Evolutionary conservation across 2,113 vertebrate genomes (phyloP), one percentile per base, ranked within the genome.

Genomic region (Strigops habroptila): DNA sequence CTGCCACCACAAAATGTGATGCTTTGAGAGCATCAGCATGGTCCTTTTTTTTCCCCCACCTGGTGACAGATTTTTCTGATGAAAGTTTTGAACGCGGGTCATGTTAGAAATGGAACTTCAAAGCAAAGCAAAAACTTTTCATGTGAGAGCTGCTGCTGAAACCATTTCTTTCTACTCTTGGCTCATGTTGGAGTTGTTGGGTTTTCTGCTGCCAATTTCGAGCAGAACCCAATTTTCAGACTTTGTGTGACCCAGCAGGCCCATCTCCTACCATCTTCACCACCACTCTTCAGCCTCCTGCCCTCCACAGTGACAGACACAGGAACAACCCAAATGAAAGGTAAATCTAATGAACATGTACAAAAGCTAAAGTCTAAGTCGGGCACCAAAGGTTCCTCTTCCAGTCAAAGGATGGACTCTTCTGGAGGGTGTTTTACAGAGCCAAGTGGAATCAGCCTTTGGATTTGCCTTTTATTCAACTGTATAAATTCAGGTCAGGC

Each of bases 1-100:
- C 67, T 12, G 5, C 24, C 1, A 3, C 10, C 4, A 10, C 3
- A 37, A 59, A 77, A 22, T 2, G 31, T 3, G 39, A 49, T 0
- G 10, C 68, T 65, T 17, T 14, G 33, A 68, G 48, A 71, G 39
- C 59, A 65, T 10, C 63, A n/a, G 67, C 49, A 43, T 0, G 0
- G 37, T 14, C 41, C 33, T 23, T 25, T 30, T 30, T 22, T 4
- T 6, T 14, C 80, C 52, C 14, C 10, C 27, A 71, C 12, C 48
- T 13, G 12, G 22, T 0, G 4, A 62, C 15, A 28, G 53, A 23
- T 52, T 76, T 82, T 74, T 39, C 76, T 51, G 49, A n/a, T 3
- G 4, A 62, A 1, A 0, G 28, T 44, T 69, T 69, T 68, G n/a
- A 64, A 43, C 0, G 1, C 30, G 33, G 39, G 30, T 27, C 6